Base-by-base conservation (phyloP, 2,888 invertebrate genomes). In the Brachyptera risi region DNA sequence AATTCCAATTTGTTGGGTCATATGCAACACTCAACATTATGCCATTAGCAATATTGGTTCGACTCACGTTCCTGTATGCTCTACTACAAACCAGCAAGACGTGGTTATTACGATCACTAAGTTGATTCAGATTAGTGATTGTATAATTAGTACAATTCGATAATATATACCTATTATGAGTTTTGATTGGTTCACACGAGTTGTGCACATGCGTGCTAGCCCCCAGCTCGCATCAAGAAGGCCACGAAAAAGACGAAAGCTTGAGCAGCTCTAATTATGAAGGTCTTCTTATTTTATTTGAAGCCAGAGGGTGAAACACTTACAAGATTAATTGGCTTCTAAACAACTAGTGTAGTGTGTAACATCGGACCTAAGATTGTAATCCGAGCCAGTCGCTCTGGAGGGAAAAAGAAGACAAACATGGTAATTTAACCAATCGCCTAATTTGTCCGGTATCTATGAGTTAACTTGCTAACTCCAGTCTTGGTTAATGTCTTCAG, bases 261-360 rank as follows among this genome's bases (percentile, higher is more conserved):
- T 54, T 13, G 23, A 19, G 35, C 54, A 54, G 37, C 21, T 35
- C 54, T 54, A 11, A 54, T 54, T 54, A 54, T 37, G 35, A 54
- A 54, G 54, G 54, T 54, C 54, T 37, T 23, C 54, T 21, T 19
- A 35, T 54, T 54, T 54, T 31, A 35, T 9, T 47, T 47, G 24
- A 47, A 47, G 3, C 21, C 54, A 21, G 13, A 9, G 3, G 54
- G 54, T 1, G 1, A 9, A 35, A 37, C 54, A 54, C 54, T 54
- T 54, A 15, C 21, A 35, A 54, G 54, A 54, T 54, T 54, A 54
- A 54, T 54, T 54, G 54, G 54, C 54, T 37, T n/a, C 24, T 47
- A 54, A 35, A 35, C n/a, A 54, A 21, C 23, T 19, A 11, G 54
- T 54, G 54, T 54, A 11, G 54, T 54, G 54, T 54, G 31, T 54